These are phyloP conservation scores for Polylopha cassiicola DNA, from an alignment of 2,888 invertebrate species.

Conservation along the genomic window DNA sequence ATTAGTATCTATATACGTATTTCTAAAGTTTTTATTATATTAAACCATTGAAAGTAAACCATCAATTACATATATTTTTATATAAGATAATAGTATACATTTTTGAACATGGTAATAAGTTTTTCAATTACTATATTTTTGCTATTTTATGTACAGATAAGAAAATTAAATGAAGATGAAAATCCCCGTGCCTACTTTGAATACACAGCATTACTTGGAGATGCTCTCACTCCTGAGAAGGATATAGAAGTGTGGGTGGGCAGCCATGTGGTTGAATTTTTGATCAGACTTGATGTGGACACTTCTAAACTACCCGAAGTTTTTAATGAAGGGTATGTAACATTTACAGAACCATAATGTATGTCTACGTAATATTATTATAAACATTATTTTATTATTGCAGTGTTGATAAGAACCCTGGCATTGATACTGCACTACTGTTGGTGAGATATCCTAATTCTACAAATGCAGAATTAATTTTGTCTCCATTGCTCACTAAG, in stretches of 20 bases:
- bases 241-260: slow-evolving; percentile 82
- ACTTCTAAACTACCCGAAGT: slow-evolving; percentile 79
- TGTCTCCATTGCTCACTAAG: slow-evolving; percentile 66
- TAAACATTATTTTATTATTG: slow-evolving; percentile 26
- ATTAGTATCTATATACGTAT: slow-evolving; percentile 13
- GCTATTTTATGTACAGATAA: too few species aligned
- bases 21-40: slow-evolving; percentile 2
- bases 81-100: too few species aligned
- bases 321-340: slow-evolving; percentile 62
- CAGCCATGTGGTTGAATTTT: slow-evolving; percentile 78
- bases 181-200: slow-evolving; percentile 78
- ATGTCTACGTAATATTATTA: not conserved
- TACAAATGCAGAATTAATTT: slow-evolving; percentile 67
- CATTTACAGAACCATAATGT: too few species aligned
- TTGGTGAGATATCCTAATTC: slow-evolving; percentile 77
- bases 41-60: too few species aligned
- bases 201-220: slow-evolving; percentile 78
- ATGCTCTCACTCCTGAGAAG: slow-evolving; percentile 68
- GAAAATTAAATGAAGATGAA: slow-evolving; percentile 69
- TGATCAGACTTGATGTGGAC: slow-evolving; percentile 81
- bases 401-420: slow-evolving; percentile 62
- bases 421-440: slow-evolving; percentile 73
- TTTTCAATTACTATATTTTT: too few species aligned
- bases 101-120: too few species aligned
- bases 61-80: too few species aligned